A percentile compares a stretch with the other conserved stretches of the same genome.
phyloP scores from a whole-genome alignment of 2,888 invertebrate genomes.

The Slavum lentiscoides region DNA sequence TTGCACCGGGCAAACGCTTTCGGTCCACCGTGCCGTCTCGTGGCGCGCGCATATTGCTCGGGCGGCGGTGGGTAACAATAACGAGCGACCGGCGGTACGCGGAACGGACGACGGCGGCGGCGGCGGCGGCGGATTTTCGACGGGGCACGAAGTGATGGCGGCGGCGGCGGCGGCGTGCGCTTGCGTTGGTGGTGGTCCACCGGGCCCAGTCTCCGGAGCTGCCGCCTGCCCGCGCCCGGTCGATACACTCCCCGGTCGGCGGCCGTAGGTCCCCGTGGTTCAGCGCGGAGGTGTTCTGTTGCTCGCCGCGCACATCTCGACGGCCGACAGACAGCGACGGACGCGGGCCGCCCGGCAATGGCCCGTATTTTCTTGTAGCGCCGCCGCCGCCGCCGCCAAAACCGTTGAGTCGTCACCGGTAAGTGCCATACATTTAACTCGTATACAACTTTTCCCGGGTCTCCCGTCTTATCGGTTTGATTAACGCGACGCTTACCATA shows the following conservation, averaged over 20 bases:
- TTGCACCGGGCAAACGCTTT: conserved; percentile 6
- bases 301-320: conserved; percentile 33
- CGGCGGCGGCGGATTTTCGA: background rate
- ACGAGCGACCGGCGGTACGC: no score
- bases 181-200: conserved; percentile 51
- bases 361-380: conserved; percentile 24
- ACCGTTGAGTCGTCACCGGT: background rate
- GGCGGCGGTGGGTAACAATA: no score
- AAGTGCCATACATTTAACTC: background rate
- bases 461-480: no score
- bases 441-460: no score
- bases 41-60: background rate
- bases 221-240: conserved; percentile 40
- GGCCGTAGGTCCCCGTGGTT: conserved; percentile 7
- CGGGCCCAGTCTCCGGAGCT: conserved; percentile 40
- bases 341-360: conserved; percentile 30
- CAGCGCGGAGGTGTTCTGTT: conserved; percentile 7
- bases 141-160: background rate
- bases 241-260: conserved; percentile 43
- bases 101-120: background rate
- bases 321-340: conserved; percentile 43
- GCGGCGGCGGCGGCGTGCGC: background rate
- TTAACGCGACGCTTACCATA: no score
- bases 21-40: background rate
- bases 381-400: background rate